Evolutionary conservation across 2,888 invertebrate species (phyloP).

Genomic region (Cephus nigrinus): DNA sequence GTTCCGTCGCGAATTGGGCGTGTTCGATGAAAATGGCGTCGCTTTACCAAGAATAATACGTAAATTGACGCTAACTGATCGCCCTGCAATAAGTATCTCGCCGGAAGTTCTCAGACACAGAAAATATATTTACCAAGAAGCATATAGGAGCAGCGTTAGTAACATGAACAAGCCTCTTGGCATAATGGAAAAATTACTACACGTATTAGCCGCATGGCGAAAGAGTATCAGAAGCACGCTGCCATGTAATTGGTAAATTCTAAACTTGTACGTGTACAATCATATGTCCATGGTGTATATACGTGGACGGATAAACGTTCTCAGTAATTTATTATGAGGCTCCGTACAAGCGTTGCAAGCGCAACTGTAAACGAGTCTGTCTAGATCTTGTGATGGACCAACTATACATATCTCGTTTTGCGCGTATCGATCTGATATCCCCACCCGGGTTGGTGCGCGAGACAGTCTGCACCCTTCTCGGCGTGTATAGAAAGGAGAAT

Average conservation of each 20-base stretch:
- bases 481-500: neutral
- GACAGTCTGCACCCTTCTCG: constrained; percentile 43
- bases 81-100: neutral
- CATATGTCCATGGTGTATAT: neutral
- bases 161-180: neutral
- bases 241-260: neutral
- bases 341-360: neutral
- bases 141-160: neutral
- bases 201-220: neutral
- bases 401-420: constrained; percentile 51
- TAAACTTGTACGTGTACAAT: neutral
- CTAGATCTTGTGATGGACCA: constrained; percentile 58
- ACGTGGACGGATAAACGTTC: neutral
- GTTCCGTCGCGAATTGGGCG: neutral
- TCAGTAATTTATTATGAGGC: neutral
- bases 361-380: constrained; percentile 21
- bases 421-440: constrained; percentile 62
- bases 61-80: neutral
- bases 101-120: neutral
- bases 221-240: neutral
- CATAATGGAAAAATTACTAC: neutral
- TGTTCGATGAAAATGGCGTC: neutral
- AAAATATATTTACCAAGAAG: neutral
- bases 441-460: constrained; percentile 39
- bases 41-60: neutral